Evolutionary conservation across 2,113 vertebrate genomes (phyloP), one percentile per base, ranked within the genome.

Genomic region (Hippolais icterina): DNA sequence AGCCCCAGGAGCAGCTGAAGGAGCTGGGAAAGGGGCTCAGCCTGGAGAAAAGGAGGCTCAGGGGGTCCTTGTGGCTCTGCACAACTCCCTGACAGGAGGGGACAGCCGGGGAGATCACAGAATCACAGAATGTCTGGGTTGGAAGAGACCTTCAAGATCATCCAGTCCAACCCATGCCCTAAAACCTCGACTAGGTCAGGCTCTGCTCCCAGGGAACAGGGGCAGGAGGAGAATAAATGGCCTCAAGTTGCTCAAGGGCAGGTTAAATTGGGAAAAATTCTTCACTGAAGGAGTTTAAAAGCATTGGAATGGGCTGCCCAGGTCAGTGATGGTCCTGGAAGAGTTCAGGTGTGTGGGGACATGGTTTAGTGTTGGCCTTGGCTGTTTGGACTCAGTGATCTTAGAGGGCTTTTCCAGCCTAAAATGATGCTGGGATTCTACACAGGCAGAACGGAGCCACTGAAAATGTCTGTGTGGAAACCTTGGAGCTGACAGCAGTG

Each of bases 191-290:
- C n/a, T n/a, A n/a, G 7, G 15, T 39, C 0, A 0, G 65, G 75
- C 57, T 80, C 7, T 80, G 41, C 57, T 71, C 9, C 20, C 65
- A 80, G 49, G 56, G 57, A 42, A 49, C 66, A 64, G 65, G 35
- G n/a, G 35, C 39, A n/a, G 35, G 22, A 56, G 1, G 14, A 42
- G 17, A 56, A 1, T 0, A 2, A 64, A 64, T 1, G 6, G 29
- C 50, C 42, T 37, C 66, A 71, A 3, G 17, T 10, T 47, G n/a
- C 12, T 12, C 11, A 18, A 44, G 17, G 11, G 12, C 15, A 80
- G 65, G 42, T 42, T 42, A 65, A 37, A 42, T 7, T 49, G 35
- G 42, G 50, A 37, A 72, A 15, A 37, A 11, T 12, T 50, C 24
- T 71, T 54, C 42, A 44, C 27, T 23, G 44, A 23, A 72, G 27